Evolutionary conservation across 2,888 invertebrate species (phyloP).

Genomic region (Pteria penguin): DNA sequence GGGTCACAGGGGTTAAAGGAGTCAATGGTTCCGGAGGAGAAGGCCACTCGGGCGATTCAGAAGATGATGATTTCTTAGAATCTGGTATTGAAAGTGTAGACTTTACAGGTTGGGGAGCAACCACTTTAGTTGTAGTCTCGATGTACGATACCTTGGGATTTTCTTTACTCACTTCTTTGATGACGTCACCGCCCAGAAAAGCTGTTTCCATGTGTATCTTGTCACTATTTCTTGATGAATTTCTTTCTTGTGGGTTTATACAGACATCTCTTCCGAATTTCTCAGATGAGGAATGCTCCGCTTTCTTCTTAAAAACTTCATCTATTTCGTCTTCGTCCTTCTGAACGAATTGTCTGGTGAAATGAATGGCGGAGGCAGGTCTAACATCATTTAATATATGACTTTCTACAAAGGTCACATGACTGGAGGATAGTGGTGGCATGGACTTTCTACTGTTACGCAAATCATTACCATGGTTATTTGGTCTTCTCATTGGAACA

Average conservation of each 20-base stretch:
- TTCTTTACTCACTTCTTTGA: background rate
- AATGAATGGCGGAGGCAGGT: constrained; percentile 58
- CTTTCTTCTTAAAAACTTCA: background rate
- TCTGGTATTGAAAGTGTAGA: constrained; percentile 45
- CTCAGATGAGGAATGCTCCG: constrained; percentile 12
- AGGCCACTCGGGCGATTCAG: constrained; percentile 75
- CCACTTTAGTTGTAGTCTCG: constrained; percentile 28
- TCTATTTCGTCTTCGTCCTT: constrained; percentile 3
- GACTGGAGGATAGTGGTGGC: constrained; percentile 41
- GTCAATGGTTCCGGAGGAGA: constrained; percentile 76
- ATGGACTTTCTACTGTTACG: constrained; percentile 48
- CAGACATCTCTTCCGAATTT: constrained; percentile 40
- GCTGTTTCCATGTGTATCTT: constrained; percentile 64
- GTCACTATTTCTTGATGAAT: constrained; percentile 50
- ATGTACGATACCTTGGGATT: constrained; percentile 16
- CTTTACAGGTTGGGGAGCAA: constrained; percentile 54
- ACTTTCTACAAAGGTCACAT: constrained; percentile 40
- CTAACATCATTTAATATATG: constrained; percentile 37
- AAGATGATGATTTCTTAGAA: constrained; percentile 78
- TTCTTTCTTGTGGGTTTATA: background rate
- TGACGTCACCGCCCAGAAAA: constrained; percentile 59
- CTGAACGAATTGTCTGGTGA: constrained; percentile 36
- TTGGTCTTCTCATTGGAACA: constrained; percentile 22
- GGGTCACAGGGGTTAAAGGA: constrained; percentile 70
- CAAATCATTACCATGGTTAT: background rate